Conservation (phyloP, 2,888 invertebrate genomes). For the Noctua pronuba region DNA sequence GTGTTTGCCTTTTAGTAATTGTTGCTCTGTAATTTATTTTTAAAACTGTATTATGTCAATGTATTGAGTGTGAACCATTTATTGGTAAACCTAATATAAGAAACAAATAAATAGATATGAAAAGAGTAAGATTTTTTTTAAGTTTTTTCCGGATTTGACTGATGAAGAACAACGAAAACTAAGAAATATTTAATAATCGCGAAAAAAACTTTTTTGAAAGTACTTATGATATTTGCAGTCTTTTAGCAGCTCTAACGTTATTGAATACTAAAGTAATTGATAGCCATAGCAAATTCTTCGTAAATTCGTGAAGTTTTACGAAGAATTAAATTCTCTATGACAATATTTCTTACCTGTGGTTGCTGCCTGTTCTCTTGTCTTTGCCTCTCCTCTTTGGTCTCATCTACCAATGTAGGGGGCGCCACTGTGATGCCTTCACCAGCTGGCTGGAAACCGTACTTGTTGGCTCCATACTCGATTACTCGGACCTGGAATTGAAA, state of each 20-base stretch:
- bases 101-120: too few species aligned
- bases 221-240: not conserved
- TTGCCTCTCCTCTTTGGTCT: constrained; percentile 77
- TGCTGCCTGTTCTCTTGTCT: constrained; percentile 51
- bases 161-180: not conserved
- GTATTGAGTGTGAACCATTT: too few species aligned
- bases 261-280: not conserved
- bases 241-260: not conserved
- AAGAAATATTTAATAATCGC: not conserved
- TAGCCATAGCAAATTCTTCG: not conserved
- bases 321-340: not conserved
- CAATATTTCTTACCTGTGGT: constrained; percentile 31
- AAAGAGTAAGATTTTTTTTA: not conserved
- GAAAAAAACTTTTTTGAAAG: not conserved
- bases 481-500: constrained; percentile 90
- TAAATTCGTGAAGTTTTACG: too few species aligned
- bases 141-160: not conserved
- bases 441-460: constrained; percentile 96
- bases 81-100: too few species aligned
- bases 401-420: constrained; percentile 91
- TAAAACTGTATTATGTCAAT: too few species aligned
- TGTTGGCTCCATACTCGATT: constrained; percentile 97
- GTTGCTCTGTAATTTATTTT: too few species aligned
- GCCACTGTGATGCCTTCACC: constrained; percentile 96
- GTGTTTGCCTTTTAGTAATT: too few species aligned